Percentiles rank a stretch among this genome's conserved stretches.
These are phyloP conservation scores for Tachina lurida DNA, from an alignment of 2,888 invertebrate species.

Conservation along the genomic window DNA sequence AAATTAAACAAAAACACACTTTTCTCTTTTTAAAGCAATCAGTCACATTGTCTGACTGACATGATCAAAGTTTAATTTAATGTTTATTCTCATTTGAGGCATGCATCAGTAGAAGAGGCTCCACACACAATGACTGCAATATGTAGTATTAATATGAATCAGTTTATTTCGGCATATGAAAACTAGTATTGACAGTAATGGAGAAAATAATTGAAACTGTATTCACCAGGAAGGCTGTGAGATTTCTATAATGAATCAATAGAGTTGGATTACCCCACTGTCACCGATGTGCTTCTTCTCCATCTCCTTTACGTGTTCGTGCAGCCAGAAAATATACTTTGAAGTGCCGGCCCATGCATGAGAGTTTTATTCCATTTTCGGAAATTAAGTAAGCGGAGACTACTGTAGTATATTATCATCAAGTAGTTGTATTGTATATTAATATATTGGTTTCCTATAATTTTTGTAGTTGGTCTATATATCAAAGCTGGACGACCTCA, in stretches of 20 bases:
- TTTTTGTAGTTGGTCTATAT: no score
- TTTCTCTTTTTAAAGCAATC: constrained; percentile 25
- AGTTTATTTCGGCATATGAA: constrained; percentile 4
- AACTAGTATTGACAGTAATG: constrained; percentile 5
- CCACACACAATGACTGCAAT: not conserved
- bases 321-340: no score
- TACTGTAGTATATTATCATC: no score
- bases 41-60: constrained; percentile 52
- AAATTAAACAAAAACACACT: not conserved
- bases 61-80: constrained; percentile 66
- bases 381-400: no score
- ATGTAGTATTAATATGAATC: constrained; percentile 29
- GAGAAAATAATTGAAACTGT: not conserved
- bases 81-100: constrained; percentile 52
- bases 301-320: no score
- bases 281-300: no score
- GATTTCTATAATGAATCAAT: not conserved
- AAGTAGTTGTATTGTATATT: no score
- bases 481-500: no score
- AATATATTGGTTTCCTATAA: no score
- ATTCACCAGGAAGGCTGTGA: not conserved
- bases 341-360: no score
- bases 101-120: constrained; percentile 49
- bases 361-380: no score
- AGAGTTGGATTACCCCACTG: no score